Conservation (phyloP, 2,113 vertebrate genomes). For the Quiscalus mexicanus region DNA sequence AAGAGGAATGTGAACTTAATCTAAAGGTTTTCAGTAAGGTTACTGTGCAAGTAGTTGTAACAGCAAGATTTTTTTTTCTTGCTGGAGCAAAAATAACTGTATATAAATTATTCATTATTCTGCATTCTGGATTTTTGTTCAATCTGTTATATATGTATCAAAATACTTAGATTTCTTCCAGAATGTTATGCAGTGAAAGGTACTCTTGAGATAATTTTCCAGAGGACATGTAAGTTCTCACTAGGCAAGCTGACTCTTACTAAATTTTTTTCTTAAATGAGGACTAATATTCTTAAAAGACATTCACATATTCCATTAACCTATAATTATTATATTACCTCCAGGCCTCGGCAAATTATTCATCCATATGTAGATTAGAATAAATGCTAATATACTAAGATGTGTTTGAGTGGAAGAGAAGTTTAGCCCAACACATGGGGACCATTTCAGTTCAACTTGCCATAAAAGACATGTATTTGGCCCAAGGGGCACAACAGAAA, state of each 20-base stretch:
- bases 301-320: not conserved
- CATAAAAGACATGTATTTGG: not conserved
- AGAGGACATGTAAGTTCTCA: not conserved
- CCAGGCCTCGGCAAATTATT: not conserved
- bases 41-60: not conserved
- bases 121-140: not conserved
- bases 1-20: not conserved
- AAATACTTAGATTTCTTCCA: not conserved
- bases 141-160: not conserved
- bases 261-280: not conserved
- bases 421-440: not conserved
- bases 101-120: not conserved
- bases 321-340: not conserved
- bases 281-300: not conserved
- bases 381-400: not conserved
- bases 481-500: not conserved
- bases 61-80: not conserved
- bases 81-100: not conserved
- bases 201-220: not conserved
- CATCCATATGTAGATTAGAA: not conserved
- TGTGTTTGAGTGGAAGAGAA: not conserved
- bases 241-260: not conserved
- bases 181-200: not conserved
- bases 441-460: not conserved
- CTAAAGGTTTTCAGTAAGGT: not conserved